Evolutionary conservation across 2,113 vertebrate species (phyloP), one percentile per base, ranked within the genome.

Genomic region (Heliornis fulica): DNA sequence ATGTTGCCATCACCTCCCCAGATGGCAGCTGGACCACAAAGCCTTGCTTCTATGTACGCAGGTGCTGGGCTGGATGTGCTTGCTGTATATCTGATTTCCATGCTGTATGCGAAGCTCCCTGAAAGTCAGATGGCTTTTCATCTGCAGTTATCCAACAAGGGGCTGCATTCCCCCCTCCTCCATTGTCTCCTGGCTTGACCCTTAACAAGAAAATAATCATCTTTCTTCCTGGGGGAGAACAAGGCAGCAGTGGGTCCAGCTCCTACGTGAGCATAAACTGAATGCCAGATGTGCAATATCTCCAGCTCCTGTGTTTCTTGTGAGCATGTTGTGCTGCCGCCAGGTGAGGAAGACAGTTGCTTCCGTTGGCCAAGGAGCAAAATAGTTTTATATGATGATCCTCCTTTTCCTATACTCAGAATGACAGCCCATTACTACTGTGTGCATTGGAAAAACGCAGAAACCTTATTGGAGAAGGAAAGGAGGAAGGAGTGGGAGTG

Each of bases 71-170:
- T 92, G 60, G 60, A 82, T 78, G 28, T 7, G 36, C 28, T 91
- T 53, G 63, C 41, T 56, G 10, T 79, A 32, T 28, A 40, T 66
- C 85, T 69, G 59, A 74, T 84, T 94, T 94, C 50, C 38, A 20
- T 32, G 21, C 15, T 5, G 8, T 57, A 1, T 0, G 0, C 75
- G 31, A 63, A 91, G 31, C 40, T 81, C 48, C 15, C 45, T 51
- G 41, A 66, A 77, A 54, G 50, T 89, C 75, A 72, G 41, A 15
- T 46, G 21, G 63, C 50, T 83, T 90, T 96, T 89, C 15, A 25
- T 59, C 70, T 86, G 64, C 34, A 31, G 20, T 88, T 81, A 80
- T 48, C 50, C 38, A 61, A 26, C 21, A 53, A 63, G 54, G 54
- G 13, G 4, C 61, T 88, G 54, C 7, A 74, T 96, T n/a, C n/a